A percentile compares a stretch with the other conserved stretches of the same genome.
phyloP scores from a whole-genome alignment of 2,797 vertebrate species.

The Tadarida brasiliensis region DNA sequence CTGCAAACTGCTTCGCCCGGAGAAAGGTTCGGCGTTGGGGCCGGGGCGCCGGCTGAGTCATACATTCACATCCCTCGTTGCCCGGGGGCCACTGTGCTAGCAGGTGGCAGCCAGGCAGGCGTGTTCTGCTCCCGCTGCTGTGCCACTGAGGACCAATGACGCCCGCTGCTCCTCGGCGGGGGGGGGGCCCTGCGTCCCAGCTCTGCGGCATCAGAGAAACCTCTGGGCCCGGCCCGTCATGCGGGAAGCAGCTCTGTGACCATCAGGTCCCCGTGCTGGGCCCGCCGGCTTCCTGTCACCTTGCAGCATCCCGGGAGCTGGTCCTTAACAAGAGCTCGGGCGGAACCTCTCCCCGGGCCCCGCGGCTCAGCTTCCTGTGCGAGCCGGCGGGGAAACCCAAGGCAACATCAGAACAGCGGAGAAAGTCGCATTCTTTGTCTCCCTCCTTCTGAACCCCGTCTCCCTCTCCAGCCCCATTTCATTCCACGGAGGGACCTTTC shows the following conservation, averaged over 20 bases:
- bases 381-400: not conserved
- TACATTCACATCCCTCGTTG: not conserved
- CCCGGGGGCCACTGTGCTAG: not conserved
- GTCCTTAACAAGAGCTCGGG: not conserved
- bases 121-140: not conserved
- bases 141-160: not conserved
- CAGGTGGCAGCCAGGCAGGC: not conserved
- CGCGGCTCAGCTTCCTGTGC: not conserved
- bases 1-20: slow-evolving; percentile 74
- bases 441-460: not conserved
- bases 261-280: accelerated
- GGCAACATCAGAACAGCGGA: not conserved
- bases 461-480: not conserved
- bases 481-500: accelerated
- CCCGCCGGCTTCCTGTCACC: not conserved
- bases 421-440: not conserved
- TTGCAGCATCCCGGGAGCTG: not conserved
- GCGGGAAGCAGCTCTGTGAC: accelerated
- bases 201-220: not conserved
- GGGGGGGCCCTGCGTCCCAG: not conserved
- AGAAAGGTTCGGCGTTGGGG: slow-evolving; percentile 29
- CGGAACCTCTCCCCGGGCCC: not conserved
- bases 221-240: not conserved
- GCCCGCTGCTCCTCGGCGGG: accelerated
- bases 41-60: not conserved